Base-by-base conservation (phyloP, 2,113 vertebrate genomes). In the Pachyramphus minor region DNA sequence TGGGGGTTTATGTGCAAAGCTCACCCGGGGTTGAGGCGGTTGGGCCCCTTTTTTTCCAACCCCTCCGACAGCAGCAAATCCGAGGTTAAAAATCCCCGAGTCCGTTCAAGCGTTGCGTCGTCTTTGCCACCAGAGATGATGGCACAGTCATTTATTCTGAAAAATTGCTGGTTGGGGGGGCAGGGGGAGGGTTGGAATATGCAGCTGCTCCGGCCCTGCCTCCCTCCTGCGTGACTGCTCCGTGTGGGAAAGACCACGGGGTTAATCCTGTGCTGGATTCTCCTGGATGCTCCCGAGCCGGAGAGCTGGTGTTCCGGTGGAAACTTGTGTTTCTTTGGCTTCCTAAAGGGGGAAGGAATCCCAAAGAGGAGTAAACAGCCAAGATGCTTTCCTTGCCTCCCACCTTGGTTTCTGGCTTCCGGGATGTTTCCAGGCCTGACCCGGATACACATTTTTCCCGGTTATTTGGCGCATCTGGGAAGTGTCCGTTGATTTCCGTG, bases 401-500 rank as follows among this genome's bases (percentile, higher is more conserved):
- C 0, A 0, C 28, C 20, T 18, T 8, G 18, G 25, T 71, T 81
- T 80, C 19, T 84, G 59, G 31, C 23, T 52, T 11, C 25, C 25
- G 37, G 68, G 37, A 2, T 50, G 33, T 68, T 55, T 28, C 55
- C 45, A 42, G 55, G 25, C 23, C 42, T 42, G 20, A 15, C 31
- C 42, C 9, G n/a, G 35, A 4, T 12, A 0, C 2, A 0, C 47
- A 3, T 62, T 9, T 9, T 11, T 47, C 14, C 12, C 3, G 41
- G 22, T 45, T 63, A 2, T 37, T 79, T 72, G 58, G 35, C 14
- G 21, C 11, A 19, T 28, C 21, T 44, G 27, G 37, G 58, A 35
- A 11, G 30, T 31, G 30, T 14, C 23, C 30, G 1, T 50, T 56
- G 64, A 44, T 91, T 82, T 60, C 52, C 60, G 37, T 37, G 41